Conservation (phyloP, 2,888 invertebrate species). For the Volucella inanis region DNA sequence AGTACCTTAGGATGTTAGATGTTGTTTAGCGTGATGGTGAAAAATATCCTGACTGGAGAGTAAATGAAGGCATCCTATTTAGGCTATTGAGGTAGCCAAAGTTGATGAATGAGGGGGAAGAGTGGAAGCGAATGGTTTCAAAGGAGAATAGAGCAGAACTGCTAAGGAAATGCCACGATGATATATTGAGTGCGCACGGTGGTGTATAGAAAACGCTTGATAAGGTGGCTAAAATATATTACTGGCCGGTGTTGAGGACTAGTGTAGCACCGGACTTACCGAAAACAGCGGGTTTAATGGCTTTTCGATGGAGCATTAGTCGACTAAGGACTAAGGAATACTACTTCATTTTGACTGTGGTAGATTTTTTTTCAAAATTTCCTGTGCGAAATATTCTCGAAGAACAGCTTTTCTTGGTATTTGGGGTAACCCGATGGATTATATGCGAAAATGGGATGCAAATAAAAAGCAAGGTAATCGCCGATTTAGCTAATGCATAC, state of each 20-base stretch:
- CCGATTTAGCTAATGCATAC: background rate
- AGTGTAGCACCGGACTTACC: conserved; percentile 1
- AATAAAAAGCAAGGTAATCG: conserved; percentile 8
- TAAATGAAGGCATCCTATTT: too few species aligned
- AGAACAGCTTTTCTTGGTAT: conserved; percentile 15
- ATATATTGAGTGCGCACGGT: background rate
- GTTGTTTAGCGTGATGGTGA: too few species aligned
- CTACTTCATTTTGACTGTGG: conserved; percentile 33
- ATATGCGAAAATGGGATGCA: too few species aligned
- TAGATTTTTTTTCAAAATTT: conserved; percentile 52
- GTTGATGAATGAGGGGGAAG: background rate
- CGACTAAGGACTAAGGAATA: conserved; percentile 31
- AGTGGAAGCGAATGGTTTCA: background rate
- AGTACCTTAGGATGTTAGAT: too few species aligned
- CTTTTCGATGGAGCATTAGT: background rate
- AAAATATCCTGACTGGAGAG: too few species aligned
- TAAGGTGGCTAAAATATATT: background rate
- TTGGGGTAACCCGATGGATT: conserved; percentile 6
- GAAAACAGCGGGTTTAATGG: conserved; percentile 9
- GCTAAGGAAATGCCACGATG: background rate
- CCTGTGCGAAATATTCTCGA: conserved; percentile 21
- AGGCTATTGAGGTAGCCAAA: conserved; percentile 20
- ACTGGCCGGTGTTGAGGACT: conserved; percentile 1
- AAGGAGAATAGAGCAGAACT: background rate
- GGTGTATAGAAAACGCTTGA: conserved; percentile 9